phyloP scores from a whole-genome alignment of 2,797 vertebrate species.

The Pseudocheirus occidentalis region DNA sequence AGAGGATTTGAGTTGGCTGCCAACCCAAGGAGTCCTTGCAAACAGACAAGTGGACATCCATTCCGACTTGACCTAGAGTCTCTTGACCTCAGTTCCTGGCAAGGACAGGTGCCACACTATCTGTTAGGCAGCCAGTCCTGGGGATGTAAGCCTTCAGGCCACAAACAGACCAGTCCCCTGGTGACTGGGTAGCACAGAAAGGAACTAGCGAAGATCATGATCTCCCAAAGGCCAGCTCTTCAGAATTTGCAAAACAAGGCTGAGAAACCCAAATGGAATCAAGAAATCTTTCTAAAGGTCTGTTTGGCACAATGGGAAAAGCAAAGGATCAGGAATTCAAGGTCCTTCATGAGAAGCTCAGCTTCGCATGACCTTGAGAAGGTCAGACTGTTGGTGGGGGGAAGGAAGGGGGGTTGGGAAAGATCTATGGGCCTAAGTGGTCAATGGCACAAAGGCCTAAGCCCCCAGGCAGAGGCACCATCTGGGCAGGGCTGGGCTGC shows the following conservation, averaged over 20 bases:
- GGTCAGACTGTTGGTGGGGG: neutral
- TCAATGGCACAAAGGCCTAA: neutral
- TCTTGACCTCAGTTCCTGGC: neutral
- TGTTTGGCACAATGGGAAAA: neutral
- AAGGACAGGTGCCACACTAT: neutral
- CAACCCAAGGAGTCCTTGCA: neutral
- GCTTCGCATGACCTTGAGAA: neutral
- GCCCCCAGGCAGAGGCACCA: neutral
- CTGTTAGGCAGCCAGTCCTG: neutral
- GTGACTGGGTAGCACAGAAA: neutral
- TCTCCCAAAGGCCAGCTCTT: neutral
- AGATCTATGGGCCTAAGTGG: neutral
- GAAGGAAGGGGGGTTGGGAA: neutral
- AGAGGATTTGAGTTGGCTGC: neutral
- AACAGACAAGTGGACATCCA: neutral
- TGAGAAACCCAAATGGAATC: neutral
- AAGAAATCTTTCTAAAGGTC: neutral
- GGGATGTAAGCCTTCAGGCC: neutral
- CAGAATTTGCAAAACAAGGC: neutral
- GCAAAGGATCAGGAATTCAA: neutral
- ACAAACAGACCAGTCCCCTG: neutral
- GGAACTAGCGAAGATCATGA: neutral
- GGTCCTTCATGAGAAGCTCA: neutral
- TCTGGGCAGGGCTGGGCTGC: neutral
- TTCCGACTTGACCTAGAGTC: neutral